Base-by-base conservation (phyloP, 2,888 invertebrate genomes). In the Leptopterna dolabrata region DNA sequence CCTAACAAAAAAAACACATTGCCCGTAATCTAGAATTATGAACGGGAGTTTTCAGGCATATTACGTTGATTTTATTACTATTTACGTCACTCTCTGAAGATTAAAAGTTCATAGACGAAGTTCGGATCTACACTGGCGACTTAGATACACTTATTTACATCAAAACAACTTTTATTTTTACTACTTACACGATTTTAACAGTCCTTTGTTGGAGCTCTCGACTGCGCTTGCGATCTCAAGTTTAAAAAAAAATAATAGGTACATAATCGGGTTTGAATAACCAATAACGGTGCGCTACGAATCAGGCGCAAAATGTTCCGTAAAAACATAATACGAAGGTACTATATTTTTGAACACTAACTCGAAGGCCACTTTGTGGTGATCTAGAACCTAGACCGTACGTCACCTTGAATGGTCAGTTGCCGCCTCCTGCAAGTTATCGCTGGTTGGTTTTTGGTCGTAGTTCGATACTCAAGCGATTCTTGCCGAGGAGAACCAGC, bases 351-450 rank as follows among this genome's bases (percentile, higher is more conserved):
- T 85, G 85, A 85, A 85, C 85, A 85, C 85, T 85, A 85, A 29
- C 71, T 85, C 85, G 88, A 88, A 88, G 88, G 88, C 88, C 88
- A 88, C 88, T 63, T 84, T 41, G 80, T 85, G 88, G 80, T 88
- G 76, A 86, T 71, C 41, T 11, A 41, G 16, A 45, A 86, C 51
- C 41, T 11, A 41, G 16, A 45, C 76, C 27, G 4, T 16, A 73
- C 47, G 81, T 45, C 81, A 29, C 13, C 51, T 76, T 73, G 63
- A 78, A 36, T 41, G 36, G 76, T 73, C 16, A n/a, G 47, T n/a
- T 55, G 86, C 19, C 6, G 16, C 13, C 36, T 4, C 73, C 19
- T 16, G 36, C 19, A 73, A 19, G 30, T 71, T 71, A 27, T 30
- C 71, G 14, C 76, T 29, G 41, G 11, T 27, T 27, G 71, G 71